Evolutionary conservation across 2,888 invertebrate species (phyloP), one percentile per base, ranked within the genome.

Genomic region (Campaea margaritaria): DNA sequence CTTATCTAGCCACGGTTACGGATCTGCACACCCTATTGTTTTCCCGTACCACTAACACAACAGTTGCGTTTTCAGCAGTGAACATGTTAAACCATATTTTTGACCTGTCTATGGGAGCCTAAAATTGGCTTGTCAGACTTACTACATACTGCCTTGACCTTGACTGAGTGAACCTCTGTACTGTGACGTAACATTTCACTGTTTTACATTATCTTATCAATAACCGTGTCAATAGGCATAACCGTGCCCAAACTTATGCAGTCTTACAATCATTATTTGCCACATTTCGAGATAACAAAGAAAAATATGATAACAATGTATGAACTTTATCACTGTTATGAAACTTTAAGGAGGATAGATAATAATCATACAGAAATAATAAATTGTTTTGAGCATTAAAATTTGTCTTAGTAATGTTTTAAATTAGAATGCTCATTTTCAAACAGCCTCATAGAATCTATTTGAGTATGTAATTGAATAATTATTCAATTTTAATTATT

Each of bases 261-360:
- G 31, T 21, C 5, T 21, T 21, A 47, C 39, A 46, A 58, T 58
- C 51, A 43, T 46, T 47, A 44, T 59, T 53, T 59, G 53, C 44
- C 16, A 12, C 36, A 28, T 47, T 44, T 41, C 15, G 34, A 46
- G 52, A 53, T 52, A 53, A 47, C 27, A 36, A 41, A 39, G 21
- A 36, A 12, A 16, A 16, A 36, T 47, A 47, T 36, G 14, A 47
- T 47, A 45, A 39, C 1, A 14, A 4, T 1, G 36, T 36, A 10
- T n/a, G 39, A 39, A 5, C 13, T 39, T 2, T 13, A 14, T 39
- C 2, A 8, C 1, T 12, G 11, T 39, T 39, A 14, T 21, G 21
- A 21, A 21, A 21, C 21, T 21, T 21, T 21, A 3, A 21, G n/a
- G n/a, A n/a, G n/a, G n/a, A n/a, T n/a, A n/a, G n/a, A n/a, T n/a